These are phyloP conservation scores for Phalangium opilio DNA, from an alignment of 2,888 invertebrate genomes.

Conservation along the genomic window DNA sequence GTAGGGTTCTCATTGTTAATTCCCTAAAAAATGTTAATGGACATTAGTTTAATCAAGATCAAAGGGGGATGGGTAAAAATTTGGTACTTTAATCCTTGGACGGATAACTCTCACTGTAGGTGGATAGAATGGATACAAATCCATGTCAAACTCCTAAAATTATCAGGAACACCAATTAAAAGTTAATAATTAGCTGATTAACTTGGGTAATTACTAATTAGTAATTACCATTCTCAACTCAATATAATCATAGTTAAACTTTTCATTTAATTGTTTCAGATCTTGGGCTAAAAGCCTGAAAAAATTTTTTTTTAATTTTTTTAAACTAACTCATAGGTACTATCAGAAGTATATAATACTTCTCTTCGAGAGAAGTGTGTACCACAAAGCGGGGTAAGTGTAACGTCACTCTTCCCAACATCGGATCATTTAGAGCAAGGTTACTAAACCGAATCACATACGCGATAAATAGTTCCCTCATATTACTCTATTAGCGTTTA, in stretches of 20 bases:
- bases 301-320: neutral
- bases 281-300: slow-evolving; percentile 24
- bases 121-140: slow-evolving; percentile 32
- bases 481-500: too few relatives aligned
- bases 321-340: neutral
- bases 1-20: slow-evolving; percentile 6
- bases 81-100: slow-evolving; percentile 27
- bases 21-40: slow-evolving; percentile 10
- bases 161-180: neutral
- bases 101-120: slow-evolving; percentile 29
- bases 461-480: too few relatives aligned
- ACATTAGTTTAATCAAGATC: slow-evolving; percentile 18
- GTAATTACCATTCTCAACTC: slow-evolving; percentile 25
- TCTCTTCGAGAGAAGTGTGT: too few relatives aligned
- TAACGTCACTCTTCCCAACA: too few relatives aligned
- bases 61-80: too few relatives aligned
- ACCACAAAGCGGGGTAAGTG: too few relatives aligned
- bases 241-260: slow-evolving; percentile 28
- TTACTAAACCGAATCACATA: too few relatives aligned
- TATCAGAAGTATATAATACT: too few relatives aligned
- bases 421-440: too few relatives aligned
- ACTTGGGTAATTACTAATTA: neutral
- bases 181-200: neutral
- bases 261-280: slow-evolving; percentile 22
- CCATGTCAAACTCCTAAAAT: slow-evolving; percentile 28